These are phyloP conservation scores for Chaitophorus viminalis DNA, from an alignment of 2,888 invertebrate genomes.

Conservation along the genomic window DNA sequence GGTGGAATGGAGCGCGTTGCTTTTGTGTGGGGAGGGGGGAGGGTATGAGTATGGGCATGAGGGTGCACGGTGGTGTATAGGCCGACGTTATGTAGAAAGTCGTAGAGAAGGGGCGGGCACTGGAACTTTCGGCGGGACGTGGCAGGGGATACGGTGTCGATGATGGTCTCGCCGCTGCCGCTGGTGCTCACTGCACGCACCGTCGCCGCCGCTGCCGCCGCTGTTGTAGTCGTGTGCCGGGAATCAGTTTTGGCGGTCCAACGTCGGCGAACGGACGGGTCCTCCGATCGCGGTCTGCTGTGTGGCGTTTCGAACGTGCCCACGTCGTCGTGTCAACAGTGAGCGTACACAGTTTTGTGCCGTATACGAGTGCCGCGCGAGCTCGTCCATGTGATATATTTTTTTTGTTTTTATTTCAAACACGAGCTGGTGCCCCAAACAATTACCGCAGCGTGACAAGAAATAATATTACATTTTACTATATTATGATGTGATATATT, in stretches of 20 bases:
- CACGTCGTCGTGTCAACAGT: not conserved
- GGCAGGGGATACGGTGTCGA: not conserved
- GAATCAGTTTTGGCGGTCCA: conserved; percentile 56
- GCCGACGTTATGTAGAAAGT: not conserved
- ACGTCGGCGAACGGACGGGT: conserved; percentile 24
- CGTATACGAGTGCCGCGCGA: not conserved
- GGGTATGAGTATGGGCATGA: too few species aligned
- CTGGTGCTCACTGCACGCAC: conserved; percentile 43
- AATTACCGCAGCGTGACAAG: too few species aligned
- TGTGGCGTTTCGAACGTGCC: not conserved
- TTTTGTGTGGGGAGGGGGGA: too few species aligned
- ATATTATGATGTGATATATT: too few species aligned
- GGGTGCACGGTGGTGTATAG: not conserved
- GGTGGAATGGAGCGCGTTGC: not conserved
- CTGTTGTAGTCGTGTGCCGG: conserved; percentile 17
- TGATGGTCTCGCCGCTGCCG: not conserved
- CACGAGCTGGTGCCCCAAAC: too few species aligned
- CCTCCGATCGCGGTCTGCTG: not conserved
- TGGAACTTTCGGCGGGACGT: not conserved
- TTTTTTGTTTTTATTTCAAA: too few species aligned
- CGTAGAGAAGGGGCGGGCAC: not conserved
- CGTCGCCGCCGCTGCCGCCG: not conserved
- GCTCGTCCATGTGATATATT: too few species aligned
- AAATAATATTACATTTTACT: too few species aligned
- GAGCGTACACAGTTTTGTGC: too few species aligned